Conservation (phyloP, 2,888 invertebrate species). For the Rhamphomyia laevipes region DNA sequence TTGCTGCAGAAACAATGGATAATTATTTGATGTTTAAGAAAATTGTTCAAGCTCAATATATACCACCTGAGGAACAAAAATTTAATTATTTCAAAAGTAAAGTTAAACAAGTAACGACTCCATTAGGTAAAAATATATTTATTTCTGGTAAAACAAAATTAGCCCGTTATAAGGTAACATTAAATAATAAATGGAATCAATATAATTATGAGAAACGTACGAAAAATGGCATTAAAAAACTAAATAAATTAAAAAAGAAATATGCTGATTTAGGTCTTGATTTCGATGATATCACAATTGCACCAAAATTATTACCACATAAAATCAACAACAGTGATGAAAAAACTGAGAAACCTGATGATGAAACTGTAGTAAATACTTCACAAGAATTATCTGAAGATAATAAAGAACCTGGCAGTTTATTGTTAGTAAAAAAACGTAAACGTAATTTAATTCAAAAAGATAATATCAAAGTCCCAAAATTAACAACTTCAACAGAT, state of each 20-base stretch:
- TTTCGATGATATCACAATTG: conserved; percentile 21
- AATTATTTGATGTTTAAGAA: conserved; percentile 94
- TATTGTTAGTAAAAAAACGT: conserved; percentile 12
- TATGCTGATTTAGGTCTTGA: conserved; percentile 29
- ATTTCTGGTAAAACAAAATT: conserved; percentile 25
- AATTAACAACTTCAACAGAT: conserved; percentile 5
- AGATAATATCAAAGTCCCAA: conserved; percentile 8
- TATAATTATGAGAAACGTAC: conserved; percentile 26
- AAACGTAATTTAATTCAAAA: conserved; percentile 3
- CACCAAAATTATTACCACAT: conserved; percentile 18
- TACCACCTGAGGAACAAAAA: conserved; percentile 55
- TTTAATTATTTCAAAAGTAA: conserved; percentile 43
- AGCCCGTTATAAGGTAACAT: conserved; percentile 15
- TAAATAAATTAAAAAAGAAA: conserved; percentile 25
- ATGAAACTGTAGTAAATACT: not conserved
- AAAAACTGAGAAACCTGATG: conserved; percentile 4
- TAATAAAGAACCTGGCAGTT: conserved; percentile 7
- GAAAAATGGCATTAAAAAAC: conserved; percentile 20
- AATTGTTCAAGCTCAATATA: conserved; percentile 62
- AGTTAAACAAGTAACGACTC: conserved; percentile 38
- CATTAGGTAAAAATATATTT: conserved; percentile 19
- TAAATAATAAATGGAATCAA: conserved; percentile 28
- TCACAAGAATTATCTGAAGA: not conserved
- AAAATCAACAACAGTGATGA: conserved; percentile 9
- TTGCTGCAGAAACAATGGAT: conserved; percentile 93